A percentile compares a stretch with the other conserved stretches of the same genome.
Conservation (phyloP, 2,888 invertebrate species). For the Antitype chi region DNA sequence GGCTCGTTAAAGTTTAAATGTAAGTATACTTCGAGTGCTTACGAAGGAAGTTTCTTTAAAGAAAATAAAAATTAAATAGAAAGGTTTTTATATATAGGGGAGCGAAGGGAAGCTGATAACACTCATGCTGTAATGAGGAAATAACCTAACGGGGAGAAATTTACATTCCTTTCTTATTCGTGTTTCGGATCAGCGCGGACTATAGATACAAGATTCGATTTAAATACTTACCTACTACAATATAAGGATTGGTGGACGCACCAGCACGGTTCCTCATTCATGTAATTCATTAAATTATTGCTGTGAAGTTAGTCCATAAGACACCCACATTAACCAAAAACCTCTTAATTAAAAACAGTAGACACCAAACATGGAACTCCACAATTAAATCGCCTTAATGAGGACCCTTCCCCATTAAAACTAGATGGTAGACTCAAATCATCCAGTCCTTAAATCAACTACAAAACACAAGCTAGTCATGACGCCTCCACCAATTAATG, state of each 20-base stretch:
- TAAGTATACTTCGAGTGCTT: slow-evolving; percentile 37
- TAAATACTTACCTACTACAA: not conserved
- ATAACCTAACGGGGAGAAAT: too few species aligned
- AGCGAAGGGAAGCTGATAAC: not conserved
- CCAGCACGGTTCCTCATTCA: not conserved
- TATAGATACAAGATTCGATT: not conserved
- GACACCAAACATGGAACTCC: slow-evolving; percentile 30
- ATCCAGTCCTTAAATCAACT: slow-evolving; percentile 71
- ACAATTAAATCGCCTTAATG: slow-evolving; percentile 44
- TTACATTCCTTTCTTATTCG: not conserved
- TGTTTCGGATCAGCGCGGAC: not conserved
- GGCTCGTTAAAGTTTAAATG: slow-evolving; percentile 64
- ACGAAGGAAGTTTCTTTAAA: slow-evolving; percentile 12
- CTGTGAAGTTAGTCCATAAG: not conserved
- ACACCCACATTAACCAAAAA: slow-evolving; percentile 38
- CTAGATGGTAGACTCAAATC: slow-evolving; percentile 51
- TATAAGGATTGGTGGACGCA: not conserved
- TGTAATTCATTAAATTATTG: not conserved
- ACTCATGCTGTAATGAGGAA: not conserved
- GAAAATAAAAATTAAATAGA: slow-evolving; percentile 11
- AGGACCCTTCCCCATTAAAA: slow-evolving; percentile 43
- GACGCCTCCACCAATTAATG: slow-evolving; percentile 81
- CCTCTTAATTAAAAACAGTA: slow-evolving; percentile 39
- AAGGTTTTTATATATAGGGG: slow-evolving; percentile 3
- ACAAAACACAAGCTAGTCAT: slow-evolving; percentile 78